A percentile compares a stretch with the other conserved stretches of the same genome.
Evolutionary conservation across 2,888 invertebrate genomes (phyloP).

Genomic region (Pristionchus exspectatus): DNA sequence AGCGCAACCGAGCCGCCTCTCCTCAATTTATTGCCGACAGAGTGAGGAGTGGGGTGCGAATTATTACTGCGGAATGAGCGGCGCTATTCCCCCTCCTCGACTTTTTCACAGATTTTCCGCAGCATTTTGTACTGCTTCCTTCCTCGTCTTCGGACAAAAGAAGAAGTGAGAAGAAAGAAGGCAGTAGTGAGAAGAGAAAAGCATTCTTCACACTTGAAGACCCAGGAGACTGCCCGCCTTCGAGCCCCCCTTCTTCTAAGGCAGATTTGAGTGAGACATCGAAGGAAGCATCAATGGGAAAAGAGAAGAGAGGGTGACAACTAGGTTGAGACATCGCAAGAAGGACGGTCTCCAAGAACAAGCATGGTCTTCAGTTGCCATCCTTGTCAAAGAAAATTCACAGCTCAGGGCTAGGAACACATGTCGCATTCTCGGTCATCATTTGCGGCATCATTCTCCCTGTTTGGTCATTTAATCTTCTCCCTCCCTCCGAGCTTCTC

Average conservation of each 20-base stretch:
- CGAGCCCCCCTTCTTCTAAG: not conserved
- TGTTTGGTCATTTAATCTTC: not conserved
- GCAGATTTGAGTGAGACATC: conserved; percentile 42
- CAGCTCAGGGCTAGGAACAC: too few species aligned
- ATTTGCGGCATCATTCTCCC: too few species aligned
- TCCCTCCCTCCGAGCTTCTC: not conserved
- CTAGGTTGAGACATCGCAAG: not conserved
- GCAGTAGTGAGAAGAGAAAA: conserved; percentile 19
- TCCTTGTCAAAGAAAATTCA: too few species aligned
- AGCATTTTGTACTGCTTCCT: conserved; percentile 24
- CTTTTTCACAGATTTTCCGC: not conserved
- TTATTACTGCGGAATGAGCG: not conserved
- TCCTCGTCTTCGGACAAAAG: not conserved
- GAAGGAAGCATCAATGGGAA: conserved; percentile 26
- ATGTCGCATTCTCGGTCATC: too few species aligned
- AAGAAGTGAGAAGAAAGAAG: not conserved
- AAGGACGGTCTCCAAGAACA: not conserved
- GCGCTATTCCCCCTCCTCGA: not conserved
- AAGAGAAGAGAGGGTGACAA: not conserved
- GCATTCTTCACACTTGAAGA: conserved; percentile 48
- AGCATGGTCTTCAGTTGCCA: not conserved
- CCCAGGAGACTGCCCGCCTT: conserved; percentile 13
- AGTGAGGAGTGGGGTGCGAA: not conserved
- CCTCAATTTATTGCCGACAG: not conserved
- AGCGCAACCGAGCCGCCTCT: not conserved